Conservation (phyloP, 2,888 invertebrate species). For the Stenotaenia linearis region DNA sequence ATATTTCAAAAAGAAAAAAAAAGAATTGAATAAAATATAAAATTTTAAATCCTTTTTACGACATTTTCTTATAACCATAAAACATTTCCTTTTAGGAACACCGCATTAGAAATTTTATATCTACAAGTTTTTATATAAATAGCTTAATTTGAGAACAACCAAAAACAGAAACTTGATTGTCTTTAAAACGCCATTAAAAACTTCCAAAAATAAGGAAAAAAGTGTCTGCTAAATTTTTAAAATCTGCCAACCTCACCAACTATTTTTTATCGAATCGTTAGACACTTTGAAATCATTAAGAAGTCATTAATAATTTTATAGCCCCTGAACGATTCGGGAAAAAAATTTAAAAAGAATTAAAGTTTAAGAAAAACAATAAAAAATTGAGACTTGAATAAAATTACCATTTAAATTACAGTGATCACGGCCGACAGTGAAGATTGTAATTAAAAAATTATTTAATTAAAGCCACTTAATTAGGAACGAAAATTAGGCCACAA, state of each 20-base stretch:
- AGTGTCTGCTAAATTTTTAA: not conserved
- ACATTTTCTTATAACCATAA: not conserved
- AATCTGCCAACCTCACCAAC: not conserved
- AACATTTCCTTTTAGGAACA: not conserved
- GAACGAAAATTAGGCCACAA: too few species aligned
- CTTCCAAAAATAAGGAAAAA: not conserved
- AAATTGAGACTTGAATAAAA: not conserved
- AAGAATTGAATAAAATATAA: not conserved
- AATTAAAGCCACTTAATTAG: not conserved
- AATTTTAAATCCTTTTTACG: slow-evolving; percentile 4
- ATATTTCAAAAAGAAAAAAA: not conserved
- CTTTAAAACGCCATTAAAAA: not conserved
- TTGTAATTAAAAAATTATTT: not conserved
- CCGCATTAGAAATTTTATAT: not conserved
- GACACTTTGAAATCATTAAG: not conserved
- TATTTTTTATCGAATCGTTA: not conserved
- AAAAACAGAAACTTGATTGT: not conserved
- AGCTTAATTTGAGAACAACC: not conserved
- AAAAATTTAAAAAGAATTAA: not conserved
- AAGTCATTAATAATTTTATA: slow-evolving; percentile 7
- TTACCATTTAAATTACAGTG: not conserved
- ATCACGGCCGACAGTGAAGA: not conserved
- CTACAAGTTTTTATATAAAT: not conserved
- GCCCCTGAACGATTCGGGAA: too few species aligned
- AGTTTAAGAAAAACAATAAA: not conserved